These are phyloP conservation scores for Drosophila ambigua DNA, from an alignment of 1,140 invertebrate species.

Conservation along the genomic window DNA sequence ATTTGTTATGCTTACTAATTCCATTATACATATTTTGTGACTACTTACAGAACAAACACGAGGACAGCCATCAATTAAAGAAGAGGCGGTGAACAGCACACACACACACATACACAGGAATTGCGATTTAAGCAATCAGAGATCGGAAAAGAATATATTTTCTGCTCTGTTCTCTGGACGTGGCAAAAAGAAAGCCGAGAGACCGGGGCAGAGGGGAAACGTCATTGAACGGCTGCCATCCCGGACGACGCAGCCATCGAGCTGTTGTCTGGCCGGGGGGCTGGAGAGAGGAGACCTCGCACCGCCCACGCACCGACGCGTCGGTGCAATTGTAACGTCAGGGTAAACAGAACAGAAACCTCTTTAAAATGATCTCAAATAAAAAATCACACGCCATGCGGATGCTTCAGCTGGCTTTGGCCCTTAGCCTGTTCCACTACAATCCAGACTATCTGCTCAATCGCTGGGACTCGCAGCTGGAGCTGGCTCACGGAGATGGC, in stretches of 20 bases:
- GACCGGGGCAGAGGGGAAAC: slow-evolving; percentile 64
- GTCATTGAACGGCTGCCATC: slow-evolving; percentile 70
- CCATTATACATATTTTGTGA: slow-evolving; percentile 45
- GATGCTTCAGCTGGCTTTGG: slow-evolving; percentile 89
- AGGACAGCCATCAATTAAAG: slow-evolving; percentile 47
- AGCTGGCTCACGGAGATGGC: slow-evolving; percentile 86
- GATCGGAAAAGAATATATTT: slow-evolving; percentile 29
- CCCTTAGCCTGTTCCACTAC: slow-evolving; percentile 89
- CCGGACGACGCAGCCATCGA: slow-evolving; percentile 63
- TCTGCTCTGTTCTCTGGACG: slow-evolving; percentile 8
- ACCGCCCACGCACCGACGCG: slow-evolving; percentile 47
- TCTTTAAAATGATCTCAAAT: slow-evolving; percentile 86
- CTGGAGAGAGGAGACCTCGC: slow-evolving; percentile 26
- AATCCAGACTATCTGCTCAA: slow-evolving; percentile 87
- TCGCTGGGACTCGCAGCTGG: slow-evolving; percentile 83
- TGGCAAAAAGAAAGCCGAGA: slow-evolving; percentile 16
- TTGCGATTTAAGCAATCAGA: slow-evolving; percentile 26
- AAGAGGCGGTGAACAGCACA: slow-evolving; percentile 3
- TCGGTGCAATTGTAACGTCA: slow-evolving; percentile 31
- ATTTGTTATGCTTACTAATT: slow-evolving; percentile 50
- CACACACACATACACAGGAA: not conserved
- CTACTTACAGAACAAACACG: slow-evolving; percentile 49
- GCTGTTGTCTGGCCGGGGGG: slow-evolving; percentile 68
- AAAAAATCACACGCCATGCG: slow-evolving; percentile 90
- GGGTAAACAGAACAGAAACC: slow-evolving; percentile 12